Evolutionary conservation across 53 echinoderm and acorn worm genomes (phyloP), one percentile per base, ranked within the genome.

Genomic region (Henricia sp.): DNA sequence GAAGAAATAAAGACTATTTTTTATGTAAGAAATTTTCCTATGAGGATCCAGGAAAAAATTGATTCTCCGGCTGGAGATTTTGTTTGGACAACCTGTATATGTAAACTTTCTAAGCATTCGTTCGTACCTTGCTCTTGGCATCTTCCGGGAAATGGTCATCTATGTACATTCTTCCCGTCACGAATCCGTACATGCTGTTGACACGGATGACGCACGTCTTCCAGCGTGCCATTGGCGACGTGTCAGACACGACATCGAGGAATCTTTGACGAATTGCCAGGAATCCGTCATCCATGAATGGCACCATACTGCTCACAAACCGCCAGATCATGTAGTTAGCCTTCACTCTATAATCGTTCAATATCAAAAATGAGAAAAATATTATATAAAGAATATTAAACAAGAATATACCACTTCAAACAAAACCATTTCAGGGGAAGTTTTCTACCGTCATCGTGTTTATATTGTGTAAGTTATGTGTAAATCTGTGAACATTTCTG

Each of bases 91-190:
- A n/a, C n/a, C n/a, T n/a, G n/a, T n/a, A n/a, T n/a, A n/a, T n/a
- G n/a, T n/a, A n/a, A 44, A 44, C 44, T 44, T 9, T 6, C 13
- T 13, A 44, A 44, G 44, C 6, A 44, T 44, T 9, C 13, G 6
- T 44, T 6, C 6, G 52, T 82, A 96, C 96, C 69, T 93, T 96
- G 56, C 87, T 77, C 59, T 93, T 93, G 58, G 91, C 91, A 12
- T 77, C 77, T 5, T 68, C 90, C 1, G 89, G 84, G 67, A 93
- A 96, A 28, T 91, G 86, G 72, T 93, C 87, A 50, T 68, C 80
- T 20, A 96, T 89, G 76, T 93, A 96, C 87, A 96, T 86, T 51
- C 92, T 71, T 2, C 96, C 96, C 3, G 91, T 91, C 6, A 93
- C 91, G 55, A 91, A 96, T 8, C 53, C 35, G 21, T 67, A 84